phyloP scores from a whole-genome alignment of 2,888 invertebrate species.

The Pyrrhia umbra region DNA sequence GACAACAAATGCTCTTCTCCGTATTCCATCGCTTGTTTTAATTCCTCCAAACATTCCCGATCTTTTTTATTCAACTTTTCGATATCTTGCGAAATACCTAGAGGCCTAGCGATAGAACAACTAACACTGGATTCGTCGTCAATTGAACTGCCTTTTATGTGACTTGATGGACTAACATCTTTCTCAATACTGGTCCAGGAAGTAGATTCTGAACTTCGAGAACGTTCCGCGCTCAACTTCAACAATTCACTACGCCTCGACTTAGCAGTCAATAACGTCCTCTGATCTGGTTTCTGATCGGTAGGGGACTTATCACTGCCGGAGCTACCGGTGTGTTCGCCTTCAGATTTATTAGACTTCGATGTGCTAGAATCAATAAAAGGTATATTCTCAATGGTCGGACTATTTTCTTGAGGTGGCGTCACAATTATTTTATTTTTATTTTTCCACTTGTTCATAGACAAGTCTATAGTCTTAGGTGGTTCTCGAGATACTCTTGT shows the following conservation, averaged over 20 bases:
- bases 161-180: constrained; percentile 91
- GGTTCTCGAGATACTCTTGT: constrained; percentile 71
- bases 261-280: constrained; percentile 84
- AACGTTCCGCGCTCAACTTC: constrained; percentile 93
- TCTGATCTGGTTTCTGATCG: constrained; percentile 79
- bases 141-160: constrained; percentile 92
- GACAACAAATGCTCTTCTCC: constrained; percentile 86
- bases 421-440: constrained; percentile 91
- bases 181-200: constrained; percentile 96
- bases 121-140: constrained; percentile 94
- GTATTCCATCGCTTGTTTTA: constrained; percentile 90
- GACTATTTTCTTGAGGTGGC: constrained; percentile 91
- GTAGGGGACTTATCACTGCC: constrained; percentile 86
- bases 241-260: constrained; percentile 89
- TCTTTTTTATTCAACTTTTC: constrained; percentile 92
- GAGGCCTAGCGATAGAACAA: constrained; percentile 94
- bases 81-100: constrained; percentile 94
- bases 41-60: constrained; percentile 90
- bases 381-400: constrained; percentile 89
- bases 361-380: constrained; percentile 85
- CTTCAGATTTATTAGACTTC: constrained; percentile 84
- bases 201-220: constrained; percentile 94
- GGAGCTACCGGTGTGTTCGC: constrained; percentile 84
- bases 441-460: constrained; percentile 84
- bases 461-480: constrained; percentile 77